Evolutionary conservation across 64 coral and sea anemone species (phyloP).

Genomic region (Dendronephthya gigantea): DNA sequence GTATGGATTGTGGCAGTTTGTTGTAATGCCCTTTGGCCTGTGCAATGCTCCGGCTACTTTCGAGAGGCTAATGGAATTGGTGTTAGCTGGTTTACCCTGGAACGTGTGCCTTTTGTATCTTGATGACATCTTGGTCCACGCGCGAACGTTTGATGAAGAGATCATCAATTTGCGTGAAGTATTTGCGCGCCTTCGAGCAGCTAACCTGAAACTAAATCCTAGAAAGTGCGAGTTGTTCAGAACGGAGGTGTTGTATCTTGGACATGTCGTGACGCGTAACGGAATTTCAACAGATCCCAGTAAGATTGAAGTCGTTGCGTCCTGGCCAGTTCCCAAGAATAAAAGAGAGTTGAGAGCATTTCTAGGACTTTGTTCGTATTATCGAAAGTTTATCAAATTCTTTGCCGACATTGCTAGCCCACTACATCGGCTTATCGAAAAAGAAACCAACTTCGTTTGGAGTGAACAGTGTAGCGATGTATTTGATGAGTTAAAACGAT

Average conservation of each 20-base stretch:
- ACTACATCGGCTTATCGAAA: neutral
- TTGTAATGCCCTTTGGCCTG: too few relatives aligned
- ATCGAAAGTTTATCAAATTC: neutral
- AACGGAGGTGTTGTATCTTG: neutral
- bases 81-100: too few relatives aligned
- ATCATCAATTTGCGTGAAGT: neutral
- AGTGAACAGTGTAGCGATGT: neutral
- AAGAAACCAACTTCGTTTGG: neutral
- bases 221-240: neutral
- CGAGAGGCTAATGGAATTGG: too few relatives aligned
- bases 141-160: neutral
- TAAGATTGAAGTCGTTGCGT: neutral
- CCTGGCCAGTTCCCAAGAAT: neutral
- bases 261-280: neutral
- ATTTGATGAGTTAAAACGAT: neutral
- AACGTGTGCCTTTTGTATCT: too few relatives aligned
- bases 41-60: too few relatives aligned
- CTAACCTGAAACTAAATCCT: neutral
- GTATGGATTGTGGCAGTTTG: too few relatives aligned
- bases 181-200: neutral
- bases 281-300: neutral
- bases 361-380: neutral
- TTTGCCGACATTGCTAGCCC: slow-evolving; percentile 12
- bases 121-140: too few relatives aligned
- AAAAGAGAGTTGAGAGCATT: neutral